Base-by-base conservation (phyloP, 2,797 vertebrate genomes). In the Darevskia mixta region DNA sequence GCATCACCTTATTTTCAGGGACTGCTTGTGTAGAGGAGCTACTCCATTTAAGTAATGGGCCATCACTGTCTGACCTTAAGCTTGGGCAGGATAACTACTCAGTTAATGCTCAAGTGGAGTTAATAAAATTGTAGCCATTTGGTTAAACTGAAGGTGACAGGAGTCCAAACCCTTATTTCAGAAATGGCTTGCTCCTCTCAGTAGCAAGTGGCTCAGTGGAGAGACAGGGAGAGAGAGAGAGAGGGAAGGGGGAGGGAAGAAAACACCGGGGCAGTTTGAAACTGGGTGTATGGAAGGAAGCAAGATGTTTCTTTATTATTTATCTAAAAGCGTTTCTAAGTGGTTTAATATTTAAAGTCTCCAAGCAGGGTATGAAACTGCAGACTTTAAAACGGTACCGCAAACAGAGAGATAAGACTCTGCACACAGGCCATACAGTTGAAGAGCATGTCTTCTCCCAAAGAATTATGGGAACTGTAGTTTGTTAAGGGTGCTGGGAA, bases 121-220 rank as follows among this genome's bases (percentile, higher is more conserved):
- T 85, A 90, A 88, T 88, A 85, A 85, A 90, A 90, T 88, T 64
- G 49, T 35, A 85, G 89, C 89, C 73, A 78, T 85, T 88, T 88
- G 86, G 82, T 82, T 77, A 87, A 90, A 87, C 27, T 58, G 85
- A 87, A 81, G 77, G 82, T 81, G 89, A 87, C 89, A 84, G 76
- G 82, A 83, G 45, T 80, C 81, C 89, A 85, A 85, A 64, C 82
- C 64, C 82, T 90, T 82, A 81, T 85, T 80, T 84, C 72, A 82
- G 86, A 76, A 87, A 69, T 85, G 82, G 78, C 78, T 84, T 43
- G 58, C 45, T 89, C 32, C 20, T 89, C 11, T 61, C 77, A 20
- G n/a, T 73, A 35, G 76, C 71, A 82, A 87, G 43, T 11, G n/a
- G 41, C 29, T 32, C 17, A 3, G 35, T 25, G 27, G 73, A 58